A percentile compares a stretch with the other conserved stretches of the same genome.
Conservation (phyloP, 1,140 invertebrate species). For the Pachypeltis micranthus region DNA sequence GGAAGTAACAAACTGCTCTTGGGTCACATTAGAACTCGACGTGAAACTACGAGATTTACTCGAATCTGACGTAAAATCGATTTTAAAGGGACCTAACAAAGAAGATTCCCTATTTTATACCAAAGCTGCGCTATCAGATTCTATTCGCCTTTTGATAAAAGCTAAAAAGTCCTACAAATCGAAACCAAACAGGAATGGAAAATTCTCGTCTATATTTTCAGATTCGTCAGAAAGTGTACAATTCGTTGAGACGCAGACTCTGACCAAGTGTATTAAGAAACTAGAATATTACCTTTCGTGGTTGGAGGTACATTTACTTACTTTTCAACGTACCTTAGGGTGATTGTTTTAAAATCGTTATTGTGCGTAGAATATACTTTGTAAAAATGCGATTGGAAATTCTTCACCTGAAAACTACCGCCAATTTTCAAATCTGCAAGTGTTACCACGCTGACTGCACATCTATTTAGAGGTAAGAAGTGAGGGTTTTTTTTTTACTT, state of each 20-base stretch:
- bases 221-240: conserved; percentile 36
- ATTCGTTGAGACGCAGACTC: conserved; percentile 40
- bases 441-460: no score
- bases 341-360: no score
- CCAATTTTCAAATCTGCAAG: no score
- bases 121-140: conserved; percentile 46
- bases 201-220: conserved; percentile 44
- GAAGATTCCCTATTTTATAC: conserved; percentile 37
- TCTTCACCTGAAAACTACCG: no score
- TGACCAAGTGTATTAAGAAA: conserved; percentile 48
- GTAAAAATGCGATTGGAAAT: no score
- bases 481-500: no score
- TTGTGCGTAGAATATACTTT: no score
- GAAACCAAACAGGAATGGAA: conserved; percentile 29
- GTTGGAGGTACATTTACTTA: conserved; percentile 12
- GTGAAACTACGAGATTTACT: conserved; percentile 33
- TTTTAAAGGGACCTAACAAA: conserved; percentile 38
- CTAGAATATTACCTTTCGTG: conserved; percentile 57
- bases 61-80: conserved; percentile 35
- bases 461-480: no score
- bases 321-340: no score
- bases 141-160: conserved; percentile 40
- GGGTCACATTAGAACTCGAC: conserved; percentile 33
- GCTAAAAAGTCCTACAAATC: conserved; percentile 34
- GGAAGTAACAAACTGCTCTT: conserved; percentile 36